These are phyloP conservation scores for Bolinopsis microptera DNA, from an alignment of 37 sponge, comb jelly and placozoan genomes.

Conservation along the genomic window DNA sequence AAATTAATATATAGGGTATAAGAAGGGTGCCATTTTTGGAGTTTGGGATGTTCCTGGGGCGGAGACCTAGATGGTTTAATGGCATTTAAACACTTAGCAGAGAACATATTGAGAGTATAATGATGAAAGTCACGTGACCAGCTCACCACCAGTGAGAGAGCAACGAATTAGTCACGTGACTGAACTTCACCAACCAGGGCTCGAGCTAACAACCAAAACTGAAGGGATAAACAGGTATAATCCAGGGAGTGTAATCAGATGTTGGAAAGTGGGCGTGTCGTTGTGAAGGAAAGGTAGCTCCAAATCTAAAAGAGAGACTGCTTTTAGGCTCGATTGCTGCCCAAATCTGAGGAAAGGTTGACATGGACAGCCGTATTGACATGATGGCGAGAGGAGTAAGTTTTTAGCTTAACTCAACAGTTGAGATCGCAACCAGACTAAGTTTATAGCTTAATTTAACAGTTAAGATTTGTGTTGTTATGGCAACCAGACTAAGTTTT, in stretches of 20 bases:
- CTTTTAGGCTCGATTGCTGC: too few species aligned
- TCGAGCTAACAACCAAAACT: conserved; percentile 15
- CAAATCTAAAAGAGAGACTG: background rate
- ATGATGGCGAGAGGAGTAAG: too few species aligned
- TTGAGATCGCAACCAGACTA: too few species aligned
- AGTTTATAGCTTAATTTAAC: too few species aligned
- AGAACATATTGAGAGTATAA: conserved; percentile 40
- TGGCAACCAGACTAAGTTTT: too few species aligned
- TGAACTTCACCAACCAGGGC: background rate
- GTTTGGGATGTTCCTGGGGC: background rate
- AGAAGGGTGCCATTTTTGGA: background rate
- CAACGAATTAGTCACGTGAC: background rate
- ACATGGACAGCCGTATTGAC: too few species aligned
- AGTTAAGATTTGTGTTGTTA: too few species aligned
- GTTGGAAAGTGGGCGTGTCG: background rate
- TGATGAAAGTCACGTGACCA: background rate
- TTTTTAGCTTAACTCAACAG: too few species aligned
- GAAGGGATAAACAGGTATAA: conserved; percentile 39
- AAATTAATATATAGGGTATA: background rate
- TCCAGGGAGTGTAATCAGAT: background rate
- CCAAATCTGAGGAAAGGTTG: too few species aligned
- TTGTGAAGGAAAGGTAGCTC: background rate
- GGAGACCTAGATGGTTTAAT: background rate
- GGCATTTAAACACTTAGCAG: background rate
- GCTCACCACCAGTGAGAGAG: background rate